These are phyloP conservation scores for Drosophila kanekoi DNA, from an alignment of 2,888 invertebrate genomes.

Conservation along the genomic window DNA sequence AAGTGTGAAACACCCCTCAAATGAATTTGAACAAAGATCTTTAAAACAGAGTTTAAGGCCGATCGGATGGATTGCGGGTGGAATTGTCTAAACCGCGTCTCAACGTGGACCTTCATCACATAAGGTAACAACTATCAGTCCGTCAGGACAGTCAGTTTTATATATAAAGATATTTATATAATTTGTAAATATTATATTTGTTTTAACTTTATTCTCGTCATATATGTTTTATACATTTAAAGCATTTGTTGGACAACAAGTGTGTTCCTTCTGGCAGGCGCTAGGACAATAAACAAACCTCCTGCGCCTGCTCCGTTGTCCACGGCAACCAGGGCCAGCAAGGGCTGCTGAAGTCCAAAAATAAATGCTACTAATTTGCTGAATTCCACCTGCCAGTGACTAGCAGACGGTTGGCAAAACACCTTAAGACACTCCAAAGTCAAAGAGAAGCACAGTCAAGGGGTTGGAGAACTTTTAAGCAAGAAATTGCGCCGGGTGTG, in stretches of 20 bases:
- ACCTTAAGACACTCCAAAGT: slow-evolving; percentile 49
- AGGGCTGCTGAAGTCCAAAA: slow-evolving; percentile 43
- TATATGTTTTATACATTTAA: no score
- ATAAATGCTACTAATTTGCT: slow-evolving; percentile 32
- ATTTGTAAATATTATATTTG: background rate
- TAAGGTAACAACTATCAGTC: no score
- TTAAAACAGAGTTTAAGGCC: no score
- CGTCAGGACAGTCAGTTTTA: no score
- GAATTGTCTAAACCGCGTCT: no score
- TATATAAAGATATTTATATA: background rate
- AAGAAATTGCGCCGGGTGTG: slow-evolving; percentile 4
- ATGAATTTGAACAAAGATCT: no score
- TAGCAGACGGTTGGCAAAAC: slow-evolving; percentile 36
- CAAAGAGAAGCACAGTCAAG: slow-evolving; percentile 7
- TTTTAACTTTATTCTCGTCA: background rate
- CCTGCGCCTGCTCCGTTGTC: slow-evolving; percentile 72
- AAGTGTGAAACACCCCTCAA: no score
- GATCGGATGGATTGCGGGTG: no score
- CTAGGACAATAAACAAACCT: slow-evolving; percentile 57
- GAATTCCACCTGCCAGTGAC: slow-evolving; percentile 16
- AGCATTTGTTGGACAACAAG: slow-evolving; percentile 35
- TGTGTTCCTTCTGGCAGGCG: slow-evolving; percentile 13
- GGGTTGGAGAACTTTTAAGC: slow-evolving; percentile 25
- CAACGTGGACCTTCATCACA: no score
- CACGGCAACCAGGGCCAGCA: slow-evolving; percentile 48